These are phyloP conservation scores for Taeniopygia guttata DNA, from an alignment of 2,797 vertebrate species.

Conservation along the genomic window DNA sequence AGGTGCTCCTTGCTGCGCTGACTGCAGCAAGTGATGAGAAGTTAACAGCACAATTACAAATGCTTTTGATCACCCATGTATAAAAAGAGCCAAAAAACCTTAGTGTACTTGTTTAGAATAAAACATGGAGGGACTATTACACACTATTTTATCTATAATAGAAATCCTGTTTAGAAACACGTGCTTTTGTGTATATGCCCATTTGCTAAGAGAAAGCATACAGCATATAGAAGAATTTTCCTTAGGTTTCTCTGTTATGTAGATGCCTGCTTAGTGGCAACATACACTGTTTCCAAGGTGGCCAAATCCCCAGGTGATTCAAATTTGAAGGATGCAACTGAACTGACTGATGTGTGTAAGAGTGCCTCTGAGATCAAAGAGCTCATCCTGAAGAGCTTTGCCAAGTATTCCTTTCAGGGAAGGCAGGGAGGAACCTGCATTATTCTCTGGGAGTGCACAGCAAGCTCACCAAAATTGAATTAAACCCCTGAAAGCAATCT, in stretches of 20 bases:
- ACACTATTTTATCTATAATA: not conserved
- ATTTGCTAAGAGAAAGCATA: not conserved
- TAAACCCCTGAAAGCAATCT: conserved; percentile 36
- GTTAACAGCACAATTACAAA: not conserved
- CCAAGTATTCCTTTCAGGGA: not conserved
- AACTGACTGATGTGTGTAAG: not conserved
- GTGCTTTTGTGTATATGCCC: not conserved
- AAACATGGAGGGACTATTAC: not conserved
- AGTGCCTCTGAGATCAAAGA: conserved; percentile 33
- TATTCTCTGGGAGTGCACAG: not conserved
- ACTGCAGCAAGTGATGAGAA: not conserved
- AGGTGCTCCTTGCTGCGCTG: not conserved
- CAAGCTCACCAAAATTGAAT: conserved; percentile 46
- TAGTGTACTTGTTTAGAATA: not conserved
- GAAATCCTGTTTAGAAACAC: not conserved
- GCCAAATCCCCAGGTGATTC: conserved; percentile 1
- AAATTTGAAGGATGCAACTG: not conserved
- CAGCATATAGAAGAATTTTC: not conserved
- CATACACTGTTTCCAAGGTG: not conserved
- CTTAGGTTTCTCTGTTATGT: not conserved
- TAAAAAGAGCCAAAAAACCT: not conserved
- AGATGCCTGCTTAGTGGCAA: not conserved
- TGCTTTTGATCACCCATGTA: not conserved
- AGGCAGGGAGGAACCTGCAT: not conserved
- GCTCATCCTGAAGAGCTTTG: not conserved